Evolutionary conservation across 2,888 invertebrate genomes (phyloP).

Genomic region (Melinopterus prodromus): DNA sequence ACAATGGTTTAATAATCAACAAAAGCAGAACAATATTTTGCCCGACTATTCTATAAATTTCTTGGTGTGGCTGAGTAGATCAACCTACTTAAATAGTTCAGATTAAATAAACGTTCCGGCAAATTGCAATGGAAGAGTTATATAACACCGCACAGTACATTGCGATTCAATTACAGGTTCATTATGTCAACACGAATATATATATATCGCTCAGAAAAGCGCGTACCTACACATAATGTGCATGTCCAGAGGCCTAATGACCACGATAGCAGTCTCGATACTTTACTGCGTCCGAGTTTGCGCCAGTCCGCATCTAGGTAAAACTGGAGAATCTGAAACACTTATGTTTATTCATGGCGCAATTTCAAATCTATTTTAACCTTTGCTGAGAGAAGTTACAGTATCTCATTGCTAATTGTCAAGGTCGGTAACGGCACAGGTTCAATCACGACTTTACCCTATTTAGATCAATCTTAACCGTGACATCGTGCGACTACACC

Average conservation of each 20-base stretch:
- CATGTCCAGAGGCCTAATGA: not conserved
- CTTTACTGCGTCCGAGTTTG: not conserved
- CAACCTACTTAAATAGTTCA: constrained; percentile 4
- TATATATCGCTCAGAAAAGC: not conserved
- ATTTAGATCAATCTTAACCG: constrained; percentile 54
- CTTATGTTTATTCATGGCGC: constrained; percentile 33
- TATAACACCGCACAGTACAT: not conserved
- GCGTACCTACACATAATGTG: not conserved
- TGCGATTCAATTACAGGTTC: not conserved
- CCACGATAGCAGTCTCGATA: not conserved
- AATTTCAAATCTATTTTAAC: constrained; percentile 42
- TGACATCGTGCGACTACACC: constrained; percentile 52
- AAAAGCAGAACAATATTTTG: not conserved
- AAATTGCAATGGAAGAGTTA: not conserved
- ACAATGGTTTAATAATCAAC: not conserved
- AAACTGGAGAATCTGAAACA: constrained; percentile 22
- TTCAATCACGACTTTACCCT: constrained; percentile 55
- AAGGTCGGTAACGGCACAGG: constrained; percentile 53
- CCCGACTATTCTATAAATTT: not conserved
- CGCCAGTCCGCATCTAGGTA: constrained; percentile 11
- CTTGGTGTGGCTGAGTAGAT: not conserved
- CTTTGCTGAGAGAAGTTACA: constrained; percentile 41
- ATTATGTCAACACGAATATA: not conserved
- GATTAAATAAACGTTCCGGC: not conserved
- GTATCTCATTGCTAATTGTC: constrained; percentile 48